These are phyloP conservation scores for Poecilia latipinna DNA, from an alignment of 2,113 vertebrate genomes.

Conservation along the genomic window DNA sequence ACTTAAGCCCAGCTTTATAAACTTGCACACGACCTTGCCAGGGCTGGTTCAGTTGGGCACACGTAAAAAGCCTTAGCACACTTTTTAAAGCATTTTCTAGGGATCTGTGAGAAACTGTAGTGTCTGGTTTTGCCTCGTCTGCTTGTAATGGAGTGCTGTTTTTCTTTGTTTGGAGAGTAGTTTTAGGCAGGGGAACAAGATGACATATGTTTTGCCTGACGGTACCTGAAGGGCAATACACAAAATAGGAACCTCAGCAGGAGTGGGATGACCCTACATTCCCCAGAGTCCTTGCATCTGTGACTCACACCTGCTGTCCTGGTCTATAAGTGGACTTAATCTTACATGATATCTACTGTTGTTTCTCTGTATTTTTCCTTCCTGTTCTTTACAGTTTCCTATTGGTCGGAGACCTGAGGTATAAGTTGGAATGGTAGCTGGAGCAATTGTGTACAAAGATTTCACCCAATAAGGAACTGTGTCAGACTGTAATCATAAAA, in stretches of 20 bases:
- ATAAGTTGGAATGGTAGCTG: no score
- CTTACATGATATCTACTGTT: not conserved
- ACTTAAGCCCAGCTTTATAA: not conserved
- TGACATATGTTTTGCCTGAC: not conserved
- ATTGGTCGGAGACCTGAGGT: no score
- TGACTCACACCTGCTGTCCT: conserved; percentile 1
- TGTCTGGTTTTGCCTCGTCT: not conserved
- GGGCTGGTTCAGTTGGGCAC: not conserved
- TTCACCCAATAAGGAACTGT: no score
- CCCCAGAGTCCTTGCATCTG: not conserved
- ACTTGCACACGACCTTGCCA: not conserved
- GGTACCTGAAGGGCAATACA: not conserved
- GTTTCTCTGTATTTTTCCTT: not conserved
- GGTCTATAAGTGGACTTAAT: not conserved
- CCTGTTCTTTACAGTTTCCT: not conserved
- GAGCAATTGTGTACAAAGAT: no score
- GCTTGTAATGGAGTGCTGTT: not conserved
- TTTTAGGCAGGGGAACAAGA: not conserved
- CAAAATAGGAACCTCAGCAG: not conserved
- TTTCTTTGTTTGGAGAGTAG: not conserved
- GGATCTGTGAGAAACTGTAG: not conserved
- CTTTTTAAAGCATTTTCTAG: not conserved
- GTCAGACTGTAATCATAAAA: no score
- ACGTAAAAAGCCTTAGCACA: not conserved
- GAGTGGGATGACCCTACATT: not conserved